A percentile compares a stretch with the other conserved stretches of the same genome.
phyloP scores from a whole-genome alignment of 2,113 vertebrate genomes.

The Ranitomeya variabilis region DNA sequence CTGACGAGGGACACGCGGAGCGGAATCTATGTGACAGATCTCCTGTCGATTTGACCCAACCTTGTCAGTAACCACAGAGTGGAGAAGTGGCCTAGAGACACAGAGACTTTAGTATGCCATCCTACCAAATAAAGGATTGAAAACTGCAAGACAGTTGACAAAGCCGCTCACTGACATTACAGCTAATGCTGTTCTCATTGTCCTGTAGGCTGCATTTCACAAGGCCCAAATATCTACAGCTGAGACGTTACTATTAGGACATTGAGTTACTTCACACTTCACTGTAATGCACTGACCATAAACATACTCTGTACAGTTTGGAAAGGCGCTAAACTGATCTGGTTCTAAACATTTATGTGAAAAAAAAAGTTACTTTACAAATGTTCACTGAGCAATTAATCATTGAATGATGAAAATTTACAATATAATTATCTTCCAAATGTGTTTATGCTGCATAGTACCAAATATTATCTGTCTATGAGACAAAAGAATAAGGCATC shows the following conservation, averaged over 20 bases:
- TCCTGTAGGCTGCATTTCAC: background rate
- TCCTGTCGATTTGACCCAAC: constrained; percentile 35
- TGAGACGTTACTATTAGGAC: background rate
- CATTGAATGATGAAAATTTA: too few species aligned
- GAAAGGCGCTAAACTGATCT: background rate
- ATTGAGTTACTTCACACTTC: background rate
- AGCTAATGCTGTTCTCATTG: background rate
- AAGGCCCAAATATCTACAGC: background rate
- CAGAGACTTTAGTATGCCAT: constrained; percentile 13
- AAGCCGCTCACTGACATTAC: background rate
- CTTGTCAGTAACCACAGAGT: constrained; percentile 23
- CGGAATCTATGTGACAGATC: constrained; percentile 41
- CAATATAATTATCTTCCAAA: too few species aligned
- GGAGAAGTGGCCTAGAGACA: constrained; percentile 22
- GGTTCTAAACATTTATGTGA: background rate
- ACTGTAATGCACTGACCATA: background rate
- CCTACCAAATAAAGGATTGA: constrained; percentile 4
- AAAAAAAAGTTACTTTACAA: background rate
- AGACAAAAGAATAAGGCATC: too few species aligned
- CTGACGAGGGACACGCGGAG: constrained; percentile 16
- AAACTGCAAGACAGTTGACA: constrained; percentile 4
- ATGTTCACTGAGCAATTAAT: background rate
- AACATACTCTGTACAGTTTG: background rate
- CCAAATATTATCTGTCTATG: too few species aligned
- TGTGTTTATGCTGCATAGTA: too few species aligned